Evolutionary conservation across 2,797 vertebrate genomes (phyloP), one percentile per base, ranked within the genome.

Genomic region (Schizothorax lantsangensis): DNA sequence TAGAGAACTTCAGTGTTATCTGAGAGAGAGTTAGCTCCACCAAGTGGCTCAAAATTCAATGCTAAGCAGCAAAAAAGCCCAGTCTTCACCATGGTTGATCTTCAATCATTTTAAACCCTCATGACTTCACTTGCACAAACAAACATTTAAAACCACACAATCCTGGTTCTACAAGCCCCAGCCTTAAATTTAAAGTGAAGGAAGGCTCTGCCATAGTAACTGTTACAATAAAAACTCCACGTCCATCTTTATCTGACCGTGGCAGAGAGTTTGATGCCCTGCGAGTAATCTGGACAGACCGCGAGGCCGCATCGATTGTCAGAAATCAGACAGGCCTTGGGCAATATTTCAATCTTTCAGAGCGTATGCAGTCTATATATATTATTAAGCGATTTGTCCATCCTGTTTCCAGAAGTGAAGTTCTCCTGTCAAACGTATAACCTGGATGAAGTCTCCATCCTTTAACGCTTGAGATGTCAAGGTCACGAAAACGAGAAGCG

Each of bases 1-100:
- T 62, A 59, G 23, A 45, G 68, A 81, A 83, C 81, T 69, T 36
- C 15, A 43, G 26, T 38, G 69, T 54, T 85, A 38, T 88, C 77
- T 45, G 69, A 90, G 94, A 95, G 95, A 93, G 92, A 94, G 92
- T 94, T 95, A 95, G 95, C 95, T 94, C 95, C 96, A 93, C 95
- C 96, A 95, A 95, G 95, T 96, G 96, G 96, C 43, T 59, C 68
- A 68, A 84, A 78, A 86, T 78, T 43, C 71, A 52, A 2, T 88
- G 62, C 73, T 47, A 19, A 43, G 62, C 26, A 72, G 52, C 72
- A 66, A 26, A 83, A 79, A 15, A 89, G 83, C 91, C 52, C 84
- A 47, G 81, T 80, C 52, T 79, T 74, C 11, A 75, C 23, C 79
- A 47, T 47, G 47, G 12, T 21, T 72, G 47, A 45, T 88, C 59